Base-by-base conservation (phyloP, 2,888 invertebrate species). In the Pseudanteris insignis region DNA sequence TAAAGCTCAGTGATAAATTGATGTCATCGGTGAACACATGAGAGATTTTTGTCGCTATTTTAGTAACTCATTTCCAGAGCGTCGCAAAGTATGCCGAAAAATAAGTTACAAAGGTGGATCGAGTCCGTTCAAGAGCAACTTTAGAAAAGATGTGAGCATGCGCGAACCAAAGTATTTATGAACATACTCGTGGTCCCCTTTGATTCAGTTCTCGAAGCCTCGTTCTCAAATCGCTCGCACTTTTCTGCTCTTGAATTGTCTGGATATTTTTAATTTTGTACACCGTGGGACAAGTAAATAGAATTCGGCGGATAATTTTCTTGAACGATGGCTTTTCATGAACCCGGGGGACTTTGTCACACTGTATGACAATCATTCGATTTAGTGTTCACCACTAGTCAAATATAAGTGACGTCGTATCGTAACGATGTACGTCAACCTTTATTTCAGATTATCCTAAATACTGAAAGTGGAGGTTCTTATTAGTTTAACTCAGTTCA, bases 91-190 rank as follows among this genome's bases (percentile, higher is more conserved):
- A 26, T 6, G 2, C 8, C 26, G 26, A 26, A 29, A 29, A 18
- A 18, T 18, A 18, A 18, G 18, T 6, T n/a, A 6, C 18, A 18
- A 6, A 8, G 26, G 32, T 32, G 14, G 6, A 12, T 32, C 6
- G 32, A 3, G n/a, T 8, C 8, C 14, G 32, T 32, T 25, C 13
- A 10, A 21, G 25, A 37, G 44, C 33, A 33, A 14, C 33, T 25
- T 34, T 30, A 4, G 33, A 46, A 46, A 36, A 46, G 32, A 3
- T 13, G 15, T 30, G 46, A 36, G 46, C 46, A 46, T 46, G 46
- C 46, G 46, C 29, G 14, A 15, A 28, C 28, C 15, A 25, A 28
- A 29, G 36, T 46, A 46, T 46, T 46, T 46, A 36, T 46, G 29
- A 36, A 44, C 44, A 44, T 44, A 34, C 33, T 33, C 44, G 44